Conservation (phyloP, 2,888 invertebrate species). For the Ophioninae sp. region DNA sequence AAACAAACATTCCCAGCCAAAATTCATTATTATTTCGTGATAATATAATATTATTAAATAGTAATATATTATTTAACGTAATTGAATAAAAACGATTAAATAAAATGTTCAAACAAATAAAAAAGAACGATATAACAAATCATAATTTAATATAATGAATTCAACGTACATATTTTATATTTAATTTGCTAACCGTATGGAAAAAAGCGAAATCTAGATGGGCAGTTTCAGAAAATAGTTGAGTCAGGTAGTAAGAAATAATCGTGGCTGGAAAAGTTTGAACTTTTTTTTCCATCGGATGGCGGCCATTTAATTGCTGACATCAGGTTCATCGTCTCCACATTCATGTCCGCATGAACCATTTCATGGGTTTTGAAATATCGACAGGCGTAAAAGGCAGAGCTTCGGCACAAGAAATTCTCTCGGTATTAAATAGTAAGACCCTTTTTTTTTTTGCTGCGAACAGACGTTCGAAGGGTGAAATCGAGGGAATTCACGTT, state of each 20-base stretch:
- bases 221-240: too few species aligned
- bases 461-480: constrained; percentile 5
- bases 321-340: constrained; percentile 5
- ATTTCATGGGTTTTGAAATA: constrained; percentile 37
- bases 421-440: constrained; percentile 9
- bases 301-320: not conserved
- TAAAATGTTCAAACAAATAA: too few species aligned
- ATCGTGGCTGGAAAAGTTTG: not conserved
- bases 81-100: too few species aligned
- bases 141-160: too few species aligned
- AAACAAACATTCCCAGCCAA: too few species aligned
- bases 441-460: not conserved
- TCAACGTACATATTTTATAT: too few species aligned
- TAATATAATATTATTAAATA: too few species aligned
- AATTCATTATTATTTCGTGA: too few species aligned
- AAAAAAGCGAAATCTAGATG: too few species aligned
- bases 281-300: not conserved
- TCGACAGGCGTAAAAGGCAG: constrained; percentile 12
- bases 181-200: too few species aligned
- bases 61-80: too few species aligned
- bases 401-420: not conserved
- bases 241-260: not conserved
- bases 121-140: too few species aligned
- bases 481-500: constrained; percentile 17
- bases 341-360: constrained; percentile 34